Evolutionary conservation across 2,888 invertebrate genomes (phyloP).

Genomic region (Andrena trimmerana): DNA sequence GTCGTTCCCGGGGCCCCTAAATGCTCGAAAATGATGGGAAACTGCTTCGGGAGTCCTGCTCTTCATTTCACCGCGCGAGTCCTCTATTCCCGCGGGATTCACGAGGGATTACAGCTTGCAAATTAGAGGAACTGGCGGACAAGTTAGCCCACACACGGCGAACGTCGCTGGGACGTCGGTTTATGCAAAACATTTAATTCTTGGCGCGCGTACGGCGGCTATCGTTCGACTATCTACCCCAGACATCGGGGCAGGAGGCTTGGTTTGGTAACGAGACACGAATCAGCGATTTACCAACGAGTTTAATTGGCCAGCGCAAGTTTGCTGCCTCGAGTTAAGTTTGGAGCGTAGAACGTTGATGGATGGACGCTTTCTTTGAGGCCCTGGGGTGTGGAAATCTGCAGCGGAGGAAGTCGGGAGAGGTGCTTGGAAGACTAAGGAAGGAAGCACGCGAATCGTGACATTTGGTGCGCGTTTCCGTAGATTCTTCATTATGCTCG

Average conservation of each 20-base stretch:
- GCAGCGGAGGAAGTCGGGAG: too few relatives aligned
- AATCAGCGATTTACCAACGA: conserved; percentile 50
- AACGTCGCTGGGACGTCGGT: background rate
- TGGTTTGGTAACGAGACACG: conserved; percentile 72
- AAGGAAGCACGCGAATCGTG: too few relatives aligned
- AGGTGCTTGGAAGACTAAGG: too few relatives aligned
- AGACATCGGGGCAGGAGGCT: conserved; percentile 69
- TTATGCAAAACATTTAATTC: conserved; percentile 71
- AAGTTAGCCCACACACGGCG: too few relatives aligned
- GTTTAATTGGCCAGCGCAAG: conserved; percentile 58
- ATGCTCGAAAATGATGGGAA: conserved; percentile 28
- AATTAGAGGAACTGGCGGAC: too few relatives aligned
- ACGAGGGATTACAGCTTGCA: too few relatives aligned
- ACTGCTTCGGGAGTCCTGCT: background rate
- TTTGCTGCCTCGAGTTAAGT: conserved; percentile 42
- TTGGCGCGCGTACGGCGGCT: conserved; percentile 17
- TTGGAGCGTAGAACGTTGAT: conserved; percentile 20
- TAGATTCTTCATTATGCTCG: too few relatives aligned
- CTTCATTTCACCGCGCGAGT: background rate
- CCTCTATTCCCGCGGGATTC: background rate
- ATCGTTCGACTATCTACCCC: conserved; percentile 74
- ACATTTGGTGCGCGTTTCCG: too few relatives aligned
- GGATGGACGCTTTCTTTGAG: background rate
- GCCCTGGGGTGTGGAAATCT: background rate
- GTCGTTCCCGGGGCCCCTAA: conserved; percentile 3